Base-by-base conservation (phyloP, 2,113 vertebrate genomes). In the Corythornis madagascariensis region DNA sequence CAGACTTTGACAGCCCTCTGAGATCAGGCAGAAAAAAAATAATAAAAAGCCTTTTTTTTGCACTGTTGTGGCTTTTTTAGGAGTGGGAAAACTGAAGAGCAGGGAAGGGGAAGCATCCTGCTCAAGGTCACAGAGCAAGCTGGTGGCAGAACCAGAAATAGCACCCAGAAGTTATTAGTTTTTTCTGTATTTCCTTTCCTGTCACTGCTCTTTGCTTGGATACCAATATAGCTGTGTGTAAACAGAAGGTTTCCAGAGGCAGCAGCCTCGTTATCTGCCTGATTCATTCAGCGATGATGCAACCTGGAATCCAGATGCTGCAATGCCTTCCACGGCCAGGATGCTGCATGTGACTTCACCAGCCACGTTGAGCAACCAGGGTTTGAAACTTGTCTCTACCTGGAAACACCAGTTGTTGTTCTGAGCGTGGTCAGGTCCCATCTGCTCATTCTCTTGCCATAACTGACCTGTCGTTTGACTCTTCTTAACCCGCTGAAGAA, bases 141-240 rank as follows among this genome's bases (percentile, higher is more conserved):
- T 89, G 96, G 89, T 94, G 76, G 87, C 85, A 31, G 28, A 16
- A 67, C 94, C 90, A 96, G 93, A 97, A 97, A 86, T 95, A 76
- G 64, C 95, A 89, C 93, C 95, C 95, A 96, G 94, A 95, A 96
- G 79, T 88, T 87, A 85, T 59, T 89, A 55, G 63, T 82, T 93
- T 85, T 94, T 79, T 69, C 79, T 93, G 82, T 65, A 56, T 94
- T 96, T 91, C 94, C 96, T 96, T 97, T 97, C 96, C 97, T 95
- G 96, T 94, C 92, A 13, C 88, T 8, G 52, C 94, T 94, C 78
- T 96, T 97, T 97, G 94, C 97, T 79, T 97, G 96, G 97, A 86
- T 93, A 98, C 97, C 7, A 3, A 91, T 92, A 33, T 47, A 79
- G 97, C 97, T 97, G 92, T 38, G 95, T 92, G 95, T 97, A 97